A percentile compares a stretch with the other conserved stretches of the same genome.
Evolutionary conservation across 1,140 invertebrate genomes (phyloP).

Genomic region (Drosophila quadrilineata): DNA sequence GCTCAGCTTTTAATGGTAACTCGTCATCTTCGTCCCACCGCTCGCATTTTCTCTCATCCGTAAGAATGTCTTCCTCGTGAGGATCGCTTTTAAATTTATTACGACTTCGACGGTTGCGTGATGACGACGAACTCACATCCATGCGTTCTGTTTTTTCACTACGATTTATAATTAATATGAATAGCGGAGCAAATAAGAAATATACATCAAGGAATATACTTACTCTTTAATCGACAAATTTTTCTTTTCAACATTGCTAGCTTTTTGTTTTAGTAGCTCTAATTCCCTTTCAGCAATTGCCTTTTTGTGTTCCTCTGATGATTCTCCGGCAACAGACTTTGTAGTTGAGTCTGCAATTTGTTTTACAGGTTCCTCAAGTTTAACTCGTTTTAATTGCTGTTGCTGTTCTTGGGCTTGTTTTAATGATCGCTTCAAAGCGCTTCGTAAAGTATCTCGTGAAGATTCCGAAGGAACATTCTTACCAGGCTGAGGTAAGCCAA

Average conservation of each 20-base stretch:
- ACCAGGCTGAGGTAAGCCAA: slow-evolving; percentile 56
- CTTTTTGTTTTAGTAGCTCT: slow-evolving; percentile 53
- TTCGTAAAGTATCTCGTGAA: slow-evolving; percentile 57
- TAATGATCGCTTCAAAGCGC: slow-evolving; percentile 67
- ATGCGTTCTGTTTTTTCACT: slow-evolving; percentile 60
- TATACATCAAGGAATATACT: slow-evolving; percentile 10
- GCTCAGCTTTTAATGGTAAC: slow-evolving; percentile 55
- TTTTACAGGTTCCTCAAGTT: slow-evolving; percentile 58
- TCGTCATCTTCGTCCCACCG: slow-evolving; percentile 69
- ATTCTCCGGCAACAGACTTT: slow-evolving; percentile 45
- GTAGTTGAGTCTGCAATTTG: slow-evolving; percentile 69
- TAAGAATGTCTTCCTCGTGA: slow-evolving; percentile 39
- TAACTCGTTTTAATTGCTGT: slow-evolving; percentile 61
- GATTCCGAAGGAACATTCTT: slow-evolving; percentile 45
- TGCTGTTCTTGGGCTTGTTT: slow-evolving; percentile 75
- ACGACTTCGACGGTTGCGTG: slow-evolving; percentile 48
- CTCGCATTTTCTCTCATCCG: slow-evolving; percentile 46
- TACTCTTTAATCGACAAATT: slow-evolving; percentile 50
- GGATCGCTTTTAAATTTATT: slow-evolving; percentile 48
- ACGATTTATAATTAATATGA: slow-evolving; percentile 3
- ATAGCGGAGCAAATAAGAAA: background rate
- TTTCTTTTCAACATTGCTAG: slow-evolving; percentile 23
- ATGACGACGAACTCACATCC: slow-evolving; percentile 63
- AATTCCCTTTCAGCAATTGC: slow-evolving; percentile 62
- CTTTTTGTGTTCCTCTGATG: slow-evolving; percentile 67